phyloP scores from a whole-genome alignment of 2,888 invertebrate genomes.

The Heliconius cydno region DNA sequence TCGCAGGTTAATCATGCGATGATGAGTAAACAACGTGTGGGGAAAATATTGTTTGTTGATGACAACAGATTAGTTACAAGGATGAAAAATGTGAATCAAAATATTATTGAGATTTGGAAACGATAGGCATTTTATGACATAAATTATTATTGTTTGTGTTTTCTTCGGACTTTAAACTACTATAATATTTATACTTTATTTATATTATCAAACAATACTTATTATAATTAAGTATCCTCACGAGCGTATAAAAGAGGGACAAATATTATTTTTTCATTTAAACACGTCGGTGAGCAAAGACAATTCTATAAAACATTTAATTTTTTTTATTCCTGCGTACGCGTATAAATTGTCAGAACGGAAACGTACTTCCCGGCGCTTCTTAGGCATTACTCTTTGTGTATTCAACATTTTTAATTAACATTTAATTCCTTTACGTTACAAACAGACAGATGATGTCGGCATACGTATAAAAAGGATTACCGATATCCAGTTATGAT shows the following conservation, averaged over 20 bases:
- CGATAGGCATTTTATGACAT: neutral
- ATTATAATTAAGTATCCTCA: neutral
- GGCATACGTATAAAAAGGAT: constrained; percentile 28
- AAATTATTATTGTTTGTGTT: neutral
- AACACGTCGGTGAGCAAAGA: neutral
- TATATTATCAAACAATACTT: neutral
- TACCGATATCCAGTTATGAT: constrained; percentile 23
- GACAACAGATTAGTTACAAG: neutral
- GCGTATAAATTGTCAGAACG: constrained; percentile 53
- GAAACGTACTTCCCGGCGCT: constrained; percentile 71
- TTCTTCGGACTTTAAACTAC: neutral
- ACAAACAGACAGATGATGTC: constrained; percentile 37
- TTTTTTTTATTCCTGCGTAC: constrained; percentile 35
- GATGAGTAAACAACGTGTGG: constrained; percentile 69
- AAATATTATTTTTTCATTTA: neutral
- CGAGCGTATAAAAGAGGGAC: neutral
- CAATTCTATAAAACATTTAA: neutral
- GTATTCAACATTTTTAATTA: constrained; percentile 70
- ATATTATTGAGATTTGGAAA: neutral
- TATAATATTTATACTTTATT: neutral
- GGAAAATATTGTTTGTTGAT: constrained; percentile 54
- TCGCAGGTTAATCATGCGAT: constrained; percentile 62
- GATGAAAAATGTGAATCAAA: neutral
- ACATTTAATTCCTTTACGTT: constrained; percentile 48
- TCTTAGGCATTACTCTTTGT: constrained; percentile 56